Base-by-base conservation (phyloP, 2,113 vertebrate species). In the Crotalus helleri region DNA sequence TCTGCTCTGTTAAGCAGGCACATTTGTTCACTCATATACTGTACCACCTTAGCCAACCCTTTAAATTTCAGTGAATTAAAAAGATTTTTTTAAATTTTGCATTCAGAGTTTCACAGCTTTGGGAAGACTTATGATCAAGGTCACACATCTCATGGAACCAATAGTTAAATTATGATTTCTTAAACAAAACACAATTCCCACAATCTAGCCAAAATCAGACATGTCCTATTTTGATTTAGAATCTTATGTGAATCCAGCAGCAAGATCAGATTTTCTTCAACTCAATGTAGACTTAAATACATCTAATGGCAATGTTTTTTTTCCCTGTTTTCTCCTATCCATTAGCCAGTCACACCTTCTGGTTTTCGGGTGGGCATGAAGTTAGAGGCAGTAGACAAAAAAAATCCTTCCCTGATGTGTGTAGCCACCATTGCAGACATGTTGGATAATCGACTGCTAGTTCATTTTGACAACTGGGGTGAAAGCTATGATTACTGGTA, bases 401-500 rank as follows among this genome's bases (percentile, higher is more conserved):
- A 98, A 97, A 99, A 99, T 94, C 98, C 98, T 0, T 98, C 97
- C 0, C 95, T 98, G 94, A 97, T 99, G 93, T 98, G 98, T 24
- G 99, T 99, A 0, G 99, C 98, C 4, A 98, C 98, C 49, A 94
- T 99, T 54, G 95, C 94, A 0, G 98, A 98, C 49, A 96, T 98
- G 39, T 98, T 99, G 54, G 98, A 99, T 93, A 99, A 98, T 95
- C 97, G 98, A 15, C 96, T 99, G 55, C 98, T 98, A 19, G 98
- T 99, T 96, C 98, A 98, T 89, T 99, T 99, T 9, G 98, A 99
- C 96, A 98, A 98, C 97, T 98, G 98, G 98, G 98, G 98, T 49
- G 98, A 99, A 94, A 98, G 97, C 1, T 99, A 98, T 0, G 98
- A 99, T 97, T 99, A 99, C 94, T 99, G 98, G 99, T 99, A 96